Conservation (phyloP, 2,888 invertebrate species). For the Heliconius charithonia region DNA sequence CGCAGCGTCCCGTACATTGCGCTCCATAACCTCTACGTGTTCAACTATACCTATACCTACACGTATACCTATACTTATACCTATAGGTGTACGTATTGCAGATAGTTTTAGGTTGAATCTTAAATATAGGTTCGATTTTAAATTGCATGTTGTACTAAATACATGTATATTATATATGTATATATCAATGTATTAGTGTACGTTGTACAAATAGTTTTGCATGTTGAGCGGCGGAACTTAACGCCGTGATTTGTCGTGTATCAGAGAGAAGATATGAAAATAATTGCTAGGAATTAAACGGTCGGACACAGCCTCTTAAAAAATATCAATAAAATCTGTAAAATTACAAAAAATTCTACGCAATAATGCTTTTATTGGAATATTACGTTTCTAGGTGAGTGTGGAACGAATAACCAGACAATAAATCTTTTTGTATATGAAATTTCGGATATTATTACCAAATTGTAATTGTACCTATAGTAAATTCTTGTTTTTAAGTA, state of each 20-base stretch:
- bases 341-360: background rate
- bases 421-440: no score
- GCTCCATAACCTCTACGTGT: conserved; percentile 48
- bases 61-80: background rate
- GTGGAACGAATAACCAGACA: background rate
- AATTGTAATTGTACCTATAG: background rate
- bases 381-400: background rate
- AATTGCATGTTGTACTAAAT: background rate
- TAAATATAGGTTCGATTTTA: conserved; percentile 17
- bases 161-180: no score
- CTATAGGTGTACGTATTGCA: conserved; percentile 20
- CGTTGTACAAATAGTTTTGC: background rate
- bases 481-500: background rate
- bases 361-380: background rate
- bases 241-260: background rate
- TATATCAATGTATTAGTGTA: no score
- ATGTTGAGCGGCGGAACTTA: background rate
- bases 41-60: conserved; percentile 1
- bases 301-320: no score
- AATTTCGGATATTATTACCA: no score
- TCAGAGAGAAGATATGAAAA: no score
- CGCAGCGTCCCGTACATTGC: conserved; percentile 60
- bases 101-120: conserved; percentile 27
- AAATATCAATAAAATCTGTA: no score
- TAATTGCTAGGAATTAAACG: no score